phyloP scores from a whole-genome alignment of 1,140 invertebrate species.

The Sitobion miscanthi region DNA sequence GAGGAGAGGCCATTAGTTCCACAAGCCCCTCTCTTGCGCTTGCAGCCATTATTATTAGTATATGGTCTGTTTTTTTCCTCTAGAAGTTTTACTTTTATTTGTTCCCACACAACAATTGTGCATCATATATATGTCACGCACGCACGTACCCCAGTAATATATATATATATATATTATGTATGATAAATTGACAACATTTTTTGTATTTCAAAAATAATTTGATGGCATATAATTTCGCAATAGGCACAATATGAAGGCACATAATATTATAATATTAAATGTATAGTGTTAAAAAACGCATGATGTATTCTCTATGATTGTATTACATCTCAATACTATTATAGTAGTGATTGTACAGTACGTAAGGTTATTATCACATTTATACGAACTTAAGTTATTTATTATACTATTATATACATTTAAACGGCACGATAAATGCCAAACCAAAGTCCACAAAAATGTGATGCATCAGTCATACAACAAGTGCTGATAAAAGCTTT shows the following conservation, averaged over 20 bases:
- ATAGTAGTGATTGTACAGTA: neutral
- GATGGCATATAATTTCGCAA: neutral
- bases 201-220: neutral
- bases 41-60: slow-evolving; percentile 36
- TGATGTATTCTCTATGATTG: neutral
- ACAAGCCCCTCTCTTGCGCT: slow-evolving; percentile 16
- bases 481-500: no score
- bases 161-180: neutral
- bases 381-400: no score
- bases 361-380: no score
- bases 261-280: neutral
- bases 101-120: neutral
- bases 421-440: no score
- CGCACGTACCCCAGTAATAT: neutral
- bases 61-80: slow-evolving; percentile 8
- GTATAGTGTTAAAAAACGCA: neutral
- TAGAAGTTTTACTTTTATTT: slow-evolving; percentile 42
- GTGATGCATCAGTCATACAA: no score
- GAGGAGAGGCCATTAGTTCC: slow-evolving; percentile 35
- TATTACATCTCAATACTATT: neutral
- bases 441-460: no score
- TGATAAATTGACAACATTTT: neutral
- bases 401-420: no score
- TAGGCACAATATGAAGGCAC: neutral
- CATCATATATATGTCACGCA: neutral